phyloP scores from a whole-genome alignment of 2,888 invertebrate genomes.

The Coleophora flavipennella region DNA sequence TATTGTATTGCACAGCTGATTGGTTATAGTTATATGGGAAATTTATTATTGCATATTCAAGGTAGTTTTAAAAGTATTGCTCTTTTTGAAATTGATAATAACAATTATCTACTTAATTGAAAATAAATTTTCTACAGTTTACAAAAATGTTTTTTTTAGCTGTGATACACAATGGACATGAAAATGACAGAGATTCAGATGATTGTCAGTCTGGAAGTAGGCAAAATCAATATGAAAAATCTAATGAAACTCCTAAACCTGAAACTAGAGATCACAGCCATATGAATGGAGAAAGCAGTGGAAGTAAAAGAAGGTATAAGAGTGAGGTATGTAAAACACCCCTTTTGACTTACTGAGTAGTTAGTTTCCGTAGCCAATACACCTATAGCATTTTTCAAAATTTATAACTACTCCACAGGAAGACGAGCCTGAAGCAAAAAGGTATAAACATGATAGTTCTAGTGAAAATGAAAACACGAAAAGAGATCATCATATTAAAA shows the following conservation, averaged over 20 bases:
- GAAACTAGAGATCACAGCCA: conserved; percentile 26
- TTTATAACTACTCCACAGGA: neutral
- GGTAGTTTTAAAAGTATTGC: too few relatives aligned
- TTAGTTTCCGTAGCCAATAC: too few relatives aligned
- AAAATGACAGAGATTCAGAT: conserved; percentile 49
- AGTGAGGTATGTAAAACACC: conserved; percentile 57
- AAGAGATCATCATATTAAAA: conserved; percentile 9
- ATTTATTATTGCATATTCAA: too few relatives aligned
- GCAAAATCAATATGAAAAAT: conserved; percentile 27
- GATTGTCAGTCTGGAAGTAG: conserved; percentile 34
- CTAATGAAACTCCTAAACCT: conserved; percentile 18
- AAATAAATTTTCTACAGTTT: neutral
- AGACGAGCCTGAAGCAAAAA: neutral
- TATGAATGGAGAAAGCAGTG: conserved; percentile 46
- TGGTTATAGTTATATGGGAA: neutral
- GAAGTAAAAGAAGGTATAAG: conserved; percentile 45
- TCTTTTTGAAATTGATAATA: too few relatives aligned
- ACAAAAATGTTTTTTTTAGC: conserved; percentile 27
- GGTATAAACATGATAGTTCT: neutral
- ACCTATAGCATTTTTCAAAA: too few relatives aligned
- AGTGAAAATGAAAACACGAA: neutral
- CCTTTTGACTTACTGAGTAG: too few relatives aligned
- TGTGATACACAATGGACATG: conserved; percentile 46
- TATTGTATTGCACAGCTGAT: neutral
- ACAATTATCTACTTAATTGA: too few relatives aligned